phyloP scores from a whole-genome alignment of 2,797 vertebrate species.

The Pygocentrus nattereri region DNA sequence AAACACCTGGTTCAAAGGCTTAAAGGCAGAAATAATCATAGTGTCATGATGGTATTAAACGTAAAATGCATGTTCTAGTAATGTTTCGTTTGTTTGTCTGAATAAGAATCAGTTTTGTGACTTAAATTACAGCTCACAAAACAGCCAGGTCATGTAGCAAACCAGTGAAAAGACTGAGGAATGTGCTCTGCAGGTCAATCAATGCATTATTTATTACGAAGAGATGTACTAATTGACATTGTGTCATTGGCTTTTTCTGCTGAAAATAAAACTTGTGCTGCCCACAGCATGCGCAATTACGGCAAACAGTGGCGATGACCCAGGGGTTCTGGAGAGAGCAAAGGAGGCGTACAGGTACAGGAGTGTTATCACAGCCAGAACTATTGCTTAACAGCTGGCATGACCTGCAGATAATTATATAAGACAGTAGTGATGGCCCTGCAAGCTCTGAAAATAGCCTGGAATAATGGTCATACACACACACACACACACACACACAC shows the following conservation, averaged over 20 bases:
- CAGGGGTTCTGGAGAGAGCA: conserved; percentile 60
- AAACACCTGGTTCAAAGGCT: too few relatives aligned
- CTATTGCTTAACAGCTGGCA: not conserved
- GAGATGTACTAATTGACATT: not conserved
- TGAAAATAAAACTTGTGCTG: not conserved
- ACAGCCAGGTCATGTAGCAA: not conserved
- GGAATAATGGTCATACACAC: too few relatives aligned
- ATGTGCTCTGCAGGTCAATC: not conserved
- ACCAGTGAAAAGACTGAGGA: not conserved
- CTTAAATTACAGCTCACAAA: not conserved
- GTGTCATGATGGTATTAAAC: too few relatives aligned
- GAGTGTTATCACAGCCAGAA: not conserved
- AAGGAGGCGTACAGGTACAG: conserved; percentile 49
- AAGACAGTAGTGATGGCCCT: not conserved
- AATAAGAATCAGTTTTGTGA: not conserved
- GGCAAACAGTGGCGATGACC: conserved; percentile 35
- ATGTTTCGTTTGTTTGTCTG: not conserved
- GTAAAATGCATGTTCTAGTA: too few relatives aligned
- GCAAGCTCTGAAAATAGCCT: not conserved
- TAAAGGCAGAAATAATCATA: too few relatives aligned
- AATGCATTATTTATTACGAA: not conserved
- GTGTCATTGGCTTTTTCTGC: not conserved
- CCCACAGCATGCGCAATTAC: conserved; percentile 60
- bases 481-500: too few relatives aligned
- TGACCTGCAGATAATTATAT: not conserved